A percentile compares a stretch with the other conserved stretches of the same genome.
These are phyloP conservation scores for Macaria notata DNA, from an alignment of 2,888 invertebrate species.

Conservation along the genomic window DNA sequence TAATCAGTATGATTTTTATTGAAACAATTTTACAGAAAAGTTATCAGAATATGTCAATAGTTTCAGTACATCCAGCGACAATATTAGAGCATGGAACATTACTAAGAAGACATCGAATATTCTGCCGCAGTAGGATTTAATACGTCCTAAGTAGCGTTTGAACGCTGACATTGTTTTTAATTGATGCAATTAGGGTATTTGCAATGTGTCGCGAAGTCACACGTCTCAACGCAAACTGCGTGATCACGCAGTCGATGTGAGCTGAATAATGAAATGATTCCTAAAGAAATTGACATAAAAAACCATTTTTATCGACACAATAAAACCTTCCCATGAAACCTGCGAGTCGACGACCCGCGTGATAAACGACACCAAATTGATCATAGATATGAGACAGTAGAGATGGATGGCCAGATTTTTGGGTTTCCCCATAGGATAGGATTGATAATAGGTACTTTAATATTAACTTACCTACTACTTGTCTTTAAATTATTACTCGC, in stretches of 20 bases:
- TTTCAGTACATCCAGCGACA: too few species aligned
- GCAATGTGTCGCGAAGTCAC: slow-evolving; percentile 42
- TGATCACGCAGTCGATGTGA: slow-evolving; percentile 50
- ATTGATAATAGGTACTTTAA: too few species aligned
- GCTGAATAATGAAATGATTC: slow-evolving; percentile 46
- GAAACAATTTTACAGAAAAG: too few species aligned
- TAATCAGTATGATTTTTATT: too few species aligned
- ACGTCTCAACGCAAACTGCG: slow-evolving; percentile 48
- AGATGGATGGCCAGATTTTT: slow-evolving; percentile 7
- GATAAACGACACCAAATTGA: slow-evolving; percentile 21
- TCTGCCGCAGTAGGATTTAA: slow-evolving; percentile 56
- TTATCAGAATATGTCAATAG: too few species aligned
- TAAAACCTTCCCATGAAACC: slow-evolving; percentile 28
- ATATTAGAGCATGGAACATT: slow-evolving; percentile 25
- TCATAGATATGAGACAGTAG: slow-evolving; percentile 18
- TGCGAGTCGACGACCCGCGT: slow-evolving; percentile 29
- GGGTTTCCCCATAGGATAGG: slow-evolving; percentile 11
- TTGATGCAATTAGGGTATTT: slow-evolving; percentile 60
- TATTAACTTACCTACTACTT: too few species aligned
- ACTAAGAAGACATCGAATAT: slow-evolving; percentile 51
- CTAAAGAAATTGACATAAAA: slow-evolving; percentile 50
- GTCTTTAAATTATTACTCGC: too few species aligned
- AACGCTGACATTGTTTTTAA: slow-evolving; percentile 51
- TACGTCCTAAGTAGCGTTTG: slow-evolving; percentile 42
- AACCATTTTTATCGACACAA: slow-evolving; percentile 36